Conservation (phyloP, 2,113 vertebrate species). For the Thinocorus orbignyianus region DNA sequence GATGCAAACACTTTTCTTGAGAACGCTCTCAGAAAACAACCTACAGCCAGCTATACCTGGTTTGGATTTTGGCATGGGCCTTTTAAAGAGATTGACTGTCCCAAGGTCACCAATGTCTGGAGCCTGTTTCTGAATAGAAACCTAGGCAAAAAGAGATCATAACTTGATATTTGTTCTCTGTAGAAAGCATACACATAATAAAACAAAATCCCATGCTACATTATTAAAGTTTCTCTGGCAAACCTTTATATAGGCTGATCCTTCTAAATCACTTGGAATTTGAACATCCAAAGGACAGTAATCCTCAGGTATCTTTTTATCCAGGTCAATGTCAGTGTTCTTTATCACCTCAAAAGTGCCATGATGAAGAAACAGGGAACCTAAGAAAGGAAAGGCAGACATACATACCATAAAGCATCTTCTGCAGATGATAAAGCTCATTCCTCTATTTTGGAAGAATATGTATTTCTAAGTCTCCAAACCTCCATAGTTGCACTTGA, state of each 20-base stretch:
- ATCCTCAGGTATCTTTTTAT: slow-evolving; percentile 97
- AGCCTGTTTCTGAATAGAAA: slow-evolving; percentile 97
- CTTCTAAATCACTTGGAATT: slow-evolving; percentile 96
- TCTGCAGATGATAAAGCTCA: not conserved
- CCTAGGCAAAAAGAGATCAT: slow-evolving; percentile 70
- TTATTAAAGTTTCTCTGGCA: not conserved
- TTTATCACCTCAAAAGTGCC: slow-evolving; percentile 98
- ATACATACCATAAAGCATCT: not conserved
- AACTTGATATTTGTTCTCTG: not conserved
- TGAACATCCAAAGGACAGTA: slow-evolving; percentile 96
- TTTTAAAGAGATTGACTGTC: slow-evolving; percentile 90
- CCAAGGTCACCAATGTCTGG: slow-evolving; percentile 96
- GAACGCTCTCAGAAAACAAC: not conserved
- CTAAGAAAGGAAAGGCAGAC: slow-evolving; percentile 65
- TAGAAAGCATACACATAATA: not conserved
- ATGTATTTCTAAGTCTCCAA: not conserved
- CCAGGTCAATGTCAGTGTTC: slow-evolving; percentile 96
- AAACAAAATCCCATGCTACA: not conserved
- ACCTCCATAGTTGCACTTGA: not conserved
- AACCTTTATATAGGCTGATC: slow-evolving; percentile 97
- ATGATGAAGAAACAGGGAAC: slow-evolving; percentile 95
- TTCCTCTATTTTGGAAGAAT: not conserved
- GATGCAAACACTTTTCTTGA: not conserved
- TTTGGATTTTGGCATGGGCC: slow-evolving; percentile 85
- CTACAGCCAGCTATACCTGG: slow-evolving; percentile 74